Evolutionary conservation across 2,797 vertebrate genomes (phyloP), one percentile per base, ranked within the genome.

Genomic region (Chiropotes sagulatus): DNA sequence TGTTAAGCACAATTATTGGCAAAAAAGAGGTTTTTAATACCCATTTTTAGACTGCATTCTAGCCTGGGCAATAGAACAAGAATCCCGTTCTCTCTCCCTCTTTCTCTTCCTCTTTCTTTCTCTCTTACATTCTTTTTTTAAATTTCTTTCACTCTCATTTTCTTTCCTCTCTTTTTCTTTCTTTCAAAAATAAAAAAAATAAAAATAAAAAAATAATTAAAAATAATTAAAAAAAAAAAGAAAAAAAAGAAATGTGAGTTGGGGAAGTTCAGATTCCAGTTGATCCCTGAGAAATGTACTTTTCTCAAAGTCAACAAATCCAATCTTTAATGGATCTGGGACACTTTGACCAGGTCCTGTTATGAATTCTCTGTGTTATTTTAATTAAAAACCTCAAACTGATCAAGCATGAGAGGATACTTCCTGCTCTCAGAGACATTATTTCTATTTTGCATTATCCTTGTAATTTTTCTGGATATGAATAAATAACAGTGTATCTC

Each of bases 361-460:
- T 86, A 92, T 8, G 6, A 14, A 11, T 33, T 70, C 26, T 50
- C 79, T 90, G 22, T 46, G n/a, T 26, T 91, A 78, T 79, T 90
- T 94, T 83, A 75, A 83, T 67, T 79, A 85, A 95, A 85, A 85
- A 73, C 73, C 24, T 6, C 46, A 93, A 91, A 83, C 36, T 39
- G 54, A 82, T 80, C 50, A 44, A 93, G 30, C 17, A 70, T 24
- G 48, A 92, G 14, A 81, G 9, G 48, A 73, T 67, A 89, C 11
- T 87, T 95, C 46, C 61, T 83, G 26, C 17, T 52, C 61, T 83
- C 36, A 85, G 30, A 88, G 28, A 48, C 85, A 78, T 19, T 84
- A 52, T 81, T 97, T 96, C 4, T 79, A 95, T 88, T 97, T 64
- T 94, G 14, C 15, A 91, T 58, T 75, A 92, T 52, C 20, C 7